phyloP scores from a whole-genome alignment of 2,888 invertebrate species.

The Cephus nigrinus region DNA sequence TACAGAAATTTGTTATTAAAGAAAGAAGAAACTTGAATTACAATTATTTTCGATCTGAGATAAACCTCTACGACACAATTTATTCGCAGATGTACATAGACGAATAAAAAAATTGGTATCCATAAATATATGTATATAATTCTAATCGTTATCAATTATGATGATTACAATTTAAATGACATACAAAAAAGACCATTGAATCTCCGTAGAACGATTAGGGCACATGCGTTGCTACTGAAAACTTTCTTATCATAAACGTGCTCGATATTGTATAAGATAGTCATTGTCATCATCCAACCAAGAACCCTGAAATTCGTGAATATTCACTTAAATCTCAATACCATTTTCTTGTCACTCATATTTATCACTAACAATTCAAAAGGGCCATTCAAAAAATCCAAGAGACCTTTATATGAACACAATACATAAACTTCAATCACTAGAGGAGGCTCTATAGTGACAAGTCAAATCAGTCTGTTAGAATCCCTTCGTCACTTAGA shows the following conservation, averaged over 20 bases:
- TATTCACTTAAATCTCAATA: not conserved
- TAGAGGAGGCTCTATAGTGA: not conserved
- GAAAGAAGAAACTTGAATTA: not conserved
- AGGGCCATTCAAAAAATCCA: not conserved
- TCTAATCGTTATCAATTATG: conserved; percentile 41
- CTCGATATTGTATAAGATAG: not conserved
- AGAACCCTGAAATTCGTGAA: not conserved
- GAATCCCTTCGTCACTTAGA: not conserved
- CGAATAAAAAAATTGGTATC: conserved; percentile 45
- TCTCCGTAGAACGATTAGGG: conserved; percentile 30
- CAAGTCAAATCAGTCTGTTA: not conserved
- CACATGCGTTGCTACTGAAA: not conserved
- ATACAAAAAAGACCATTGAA: conserved; percentile 33
- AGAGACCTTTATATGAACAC: not conserved
- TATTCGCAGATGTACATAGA: conserved; percentile 53
- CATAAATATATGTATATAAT: conserved; percentile 57
- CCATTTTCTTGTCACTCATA: not conserved
- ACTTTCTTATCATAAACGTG: not conserved
- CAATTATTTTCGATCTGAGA: not conserved
- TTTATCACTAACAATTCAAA: not conserved
- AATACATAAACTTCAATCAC: not conserved
- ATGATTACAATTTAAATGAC: conserved; percentile 44
- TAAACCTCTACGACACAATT: conserved; percentile 41
- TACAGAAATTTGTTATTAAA: conserved; percentile 23
- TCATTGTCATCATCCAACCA: not conserved